Percentiles rank a stretch among this genome's conserved stretches.
Evolutionary conservation across 2,888 invertebrate species (phyloP).

Genomic region (Callosobruchus maculatus): DNA sequence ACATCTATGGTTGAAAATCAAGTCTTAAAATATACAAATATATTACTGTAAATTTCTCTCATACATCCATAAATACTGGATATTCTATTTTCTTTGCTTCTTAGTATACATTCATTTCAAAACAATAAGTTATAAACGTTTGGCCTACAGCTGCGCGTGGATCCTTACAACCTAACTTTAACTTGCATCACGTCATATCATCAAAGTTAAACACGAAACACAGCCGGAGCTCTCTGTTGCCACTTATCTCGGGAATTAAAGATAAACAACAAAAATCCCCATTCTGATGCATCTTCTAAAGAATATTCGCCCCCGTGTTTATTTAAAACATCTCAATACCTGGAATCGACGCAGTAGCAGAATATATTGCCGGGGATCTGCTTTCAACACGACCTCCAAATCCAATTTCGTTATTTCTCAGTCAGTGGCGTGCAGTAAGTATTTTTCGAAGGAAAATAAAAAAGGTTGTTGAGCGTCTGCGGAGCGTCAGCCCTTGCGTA

Average conservation of each 20-base stretch:
- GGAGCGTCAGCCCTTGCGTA: no score
- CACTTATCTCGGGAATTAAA: neutral
- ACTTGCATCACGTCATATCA: neutral
- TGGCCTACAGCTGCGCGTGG: no score
- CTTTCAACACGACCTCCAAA: neutral
- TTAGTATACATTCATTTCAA: no score
- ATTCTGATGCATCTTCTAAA: neutral
- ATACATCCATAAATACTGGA: no score
- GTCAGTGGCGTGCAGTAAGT: neutral
- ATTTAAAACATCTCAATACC: neutral
- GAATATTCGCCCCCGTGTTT: neutral
- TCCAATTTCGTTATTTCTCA: neutral
- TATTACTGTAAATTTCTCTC: no score
- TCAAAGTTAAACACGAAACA: neutral
- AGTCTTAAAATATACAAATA: no score
- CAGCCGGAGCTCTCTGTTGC: neutral
- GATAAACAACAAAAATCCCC: neutral
- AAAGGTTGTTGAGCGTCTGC: no score
- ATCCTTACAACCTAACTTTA: neutral
- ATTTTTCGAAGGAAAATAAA: no score
- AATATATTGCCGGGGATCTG: neutral
- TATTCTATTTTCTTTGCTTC: no score
- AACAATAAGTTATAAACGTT: no score
- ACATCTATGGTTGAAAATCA: no score
- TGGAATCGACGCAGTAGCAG: neutral